Evolutionary conservation across 2,113 vertebrate species (phyloP).

Genomic region (Chionodraco myersi): DNA sequence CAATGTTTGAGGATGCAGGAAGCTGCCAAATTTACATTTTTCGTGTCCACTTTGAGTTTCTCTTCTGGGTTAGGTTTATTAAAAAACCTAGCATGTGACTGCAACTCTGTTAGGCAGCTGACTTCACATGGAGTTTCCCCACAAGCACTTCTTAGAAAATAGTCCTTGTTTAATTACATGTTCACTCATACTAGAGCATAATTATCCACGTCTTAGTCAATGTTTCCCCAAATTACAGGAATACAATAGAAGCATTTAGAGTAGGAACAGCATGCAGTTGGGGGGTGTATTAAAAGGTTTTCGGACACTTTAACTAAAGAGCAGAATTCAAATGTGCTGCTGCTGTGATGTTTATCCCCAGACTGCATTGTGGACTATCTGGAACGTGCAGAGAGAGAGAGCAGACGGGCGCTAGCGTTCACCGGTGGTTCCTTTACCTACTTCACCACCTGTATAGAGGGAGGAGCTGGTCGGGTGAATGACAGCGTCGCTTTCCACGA

Average conservation of each 20-base stretch:
- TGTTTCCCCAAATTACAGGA: conserved; percentile 6
- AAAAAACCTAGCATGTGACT: conserved; percentile 35
- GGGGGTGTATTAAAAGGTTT: neutral
- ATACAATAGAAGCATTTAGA: neutral
- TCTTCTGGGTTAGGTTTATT: conserved; percentile 8
- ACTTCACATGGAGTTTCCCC: conserved; percentile 14
- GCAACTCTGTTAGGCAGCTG: conserved; percentile 19
- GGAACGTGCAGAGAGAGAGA: conserved; percentile 43
- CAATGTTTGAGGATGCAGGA: neutral
- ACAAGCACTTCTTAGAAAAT: conserved; percentile 5
- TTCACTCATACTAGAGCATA: neutral
- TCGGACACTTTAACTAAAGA: neutral
- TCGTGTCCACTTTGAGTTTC: conserved; percentile 19
- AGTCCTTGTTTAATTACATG: conserved; percentile 20
- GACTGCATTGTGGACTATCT: conserved; percentile 47
- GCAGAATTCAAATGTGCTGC: conserved; percentile 25
- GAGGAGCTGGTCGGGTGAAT: conserved; percentile 99
- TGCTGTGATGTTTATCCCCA: conserved; percentile 51
- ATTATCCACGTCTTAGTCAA: conserved; percentile 3
- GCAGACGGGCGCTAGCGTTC: conserved; percentile 82
- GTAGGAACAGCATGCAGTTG: neutral
- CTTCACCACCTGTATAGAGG: conserved; percentile 99
- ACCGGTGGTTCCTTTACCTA: conserved; percentile 95
- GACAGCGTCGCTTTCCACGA: conserved; percentile 98
- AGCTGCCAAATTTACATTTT: conserved; percentile 14